Evolutionary conservation across 2,797 vertebrate species (phyloP), one percentile per base, ranked within the genome.

Genomic region (Hippocampus kuda): DNA sequence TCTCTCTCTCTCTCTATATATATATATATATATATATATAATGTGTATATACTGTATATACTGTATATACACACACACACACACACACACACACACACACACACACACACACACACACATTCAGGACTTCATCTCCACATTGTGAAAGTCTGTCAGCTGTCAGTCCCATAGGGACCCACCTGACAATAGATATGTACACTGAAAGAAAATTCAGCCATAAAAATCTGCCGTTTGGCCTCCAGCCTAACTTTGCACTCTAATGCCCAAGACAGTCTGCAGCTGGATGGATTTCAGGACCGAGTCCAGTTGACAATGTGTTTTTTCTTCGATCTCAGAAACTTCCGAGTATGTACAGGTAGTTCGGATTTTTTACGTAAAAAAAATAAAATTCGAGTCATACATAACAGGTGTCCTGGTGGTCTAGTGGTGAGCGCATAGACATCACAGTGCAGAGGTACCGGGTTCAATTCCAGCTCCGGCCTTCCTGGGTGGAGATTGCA

Each of bases 271-370:
- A 82, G 76, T 72, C 75, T 54, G 71, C 67, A 65, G 72, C 68
- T 81, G 78, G 81, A 79, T 42, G 24, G n/a, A 65, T 70, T 70
- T 84, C 79, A 80, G 78, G 44, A 60, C 51, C 62, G 70, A 51
- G 65, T 66, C 77, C 73, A 76, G 49, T 53, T 59, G 77, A 68
- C 66, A 68, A 51, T 59, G 56, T 46, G 73, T 67, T 65, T 78
- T 69, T 38, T 72, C 72, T 65, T 51, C 67, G 56, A 49, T 78
- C 72, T 65, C 63, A 70, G 67, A 66, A 72, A 70, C 56, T 18
- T 24, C 7, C 53, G 78, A 74, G 79, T 3, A n/a, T 8, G 22
- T n/a, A n/a, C n/a, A n/a, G n/a, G n/a, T 9, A 18, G 48, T 38
- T 38, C 0, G 34, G 34, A 38, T 38, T 38, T 38, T 38, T 38